These are phyloP conservation scores for Clupea harengus DNA, from an alignment of 2,113 vertebrate species.

Conservation along the genomic window DNA sequence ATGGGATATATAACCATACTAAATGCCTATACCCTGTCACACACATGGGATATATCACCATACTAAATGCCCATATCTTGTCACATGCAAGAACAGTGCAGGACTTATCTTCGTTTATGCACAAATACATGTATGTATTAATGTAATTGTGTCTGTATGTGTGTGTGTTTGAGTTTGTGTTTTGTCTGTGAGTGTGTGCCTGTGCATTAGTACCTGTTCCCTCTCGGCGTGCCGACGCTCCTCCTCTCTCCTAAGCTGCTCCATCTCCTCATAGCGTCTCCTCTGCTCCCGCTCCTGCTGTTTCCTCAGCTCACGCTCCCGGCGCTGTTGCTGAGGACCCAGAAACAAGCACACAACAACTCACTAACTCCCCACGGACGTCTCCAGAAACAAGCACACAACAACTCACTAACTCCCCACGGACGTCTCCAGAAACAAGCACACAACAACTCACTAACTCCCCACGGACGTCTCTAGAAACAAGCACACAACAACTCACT, in stretches of 20 bases:
- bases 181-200: neutral
- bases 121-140: too few species aligned
- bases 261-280: slow-evolving; percentile 87
- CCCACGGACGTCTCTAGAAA: neutral
- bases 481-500: too few species aligned
- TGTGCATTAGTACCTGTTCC: slow-evolving; percentile 79
- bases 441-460: neutral
- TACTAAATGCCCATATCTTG: too few species aligned
- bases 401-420: neutral
- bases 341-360: neutral
- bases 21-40: too few species aligned
- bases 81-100: too few species aligned
- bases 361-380: neutral
- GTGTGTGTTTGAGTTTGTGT: neutral
- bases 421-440: too few species aligned
- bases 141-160: neutral
- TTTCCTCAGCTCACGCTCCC: slow-evolving; percentile 92
- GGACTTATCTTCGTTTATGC: too few species aligned
- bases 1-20: too few species aligned
- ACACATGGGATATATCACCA: too few species aligned
- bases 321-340: slow-evolving; percentile 83
- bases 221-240: slow-evolving; percentile 91
- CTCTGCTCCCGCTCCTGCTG: slow-evolving; percentile 98
- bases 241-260: slow-evolving; percentile 91
- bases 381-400: neutral